These are phyloP conservation scores for Chloropsis cyanopogon DNA, from an alignment of 2,113 vertebrate species.

Conservation along the genomic window DNA sequence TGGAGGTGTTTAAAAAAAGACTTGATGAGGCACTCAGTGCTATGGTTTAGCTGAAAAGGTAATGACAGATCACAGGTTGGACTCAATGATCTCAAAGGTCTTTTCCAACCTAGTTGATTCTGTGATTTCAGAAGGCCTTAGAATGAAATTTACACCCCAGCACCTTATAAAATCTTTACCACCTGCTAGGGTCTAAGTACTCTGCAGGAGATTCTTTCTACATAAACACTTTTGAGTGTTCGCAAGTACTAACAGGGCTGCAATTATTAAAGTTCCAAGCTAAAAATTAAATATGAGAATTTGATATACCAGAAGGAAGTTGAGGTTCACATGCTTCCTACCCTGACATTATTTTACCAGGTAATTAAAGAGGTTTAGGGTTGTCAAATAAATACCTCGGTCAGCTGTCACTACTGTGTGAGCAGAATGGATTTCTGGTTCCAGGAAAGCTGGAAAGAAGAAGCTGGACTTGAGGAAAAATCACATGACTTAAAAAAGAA, in stretches of 20 bases:
- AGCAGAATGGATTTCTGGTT: neutral
- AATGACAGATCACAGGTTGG: neutral
- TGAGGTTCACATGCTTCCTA: neutral
- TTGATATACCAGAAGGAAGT: neutral
- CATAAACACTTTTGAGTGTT: neutral
- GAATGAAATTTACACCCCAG: neutral
- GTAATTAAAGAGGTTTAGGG: neutral
- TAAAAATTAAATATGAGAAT: neutral
- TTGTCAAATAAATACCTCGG: neutral
- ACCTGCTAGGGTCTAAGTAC: neutral
- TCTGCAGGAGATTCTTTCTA: neutral
- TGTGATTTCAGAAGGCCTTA: neutral
- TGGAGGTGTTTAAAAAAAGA: neutral
- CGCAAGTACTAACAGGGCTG: neutral
- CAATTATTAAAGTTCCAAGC: neutral
- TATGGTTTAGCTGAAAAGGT: neutral
- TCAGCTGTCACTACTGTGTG: neutral
- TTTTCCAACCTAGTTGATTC: neutral
- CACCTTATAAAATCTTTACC: slow-evolving; percentile 4
- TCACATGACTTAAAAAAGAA: neutral
- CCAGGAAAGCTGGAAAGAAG: neutral
- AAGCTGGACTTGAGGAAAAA: neutral
- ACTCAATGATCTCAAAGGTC: neutral
- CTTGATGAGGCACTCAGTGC: neutral
- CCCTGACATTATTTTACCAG: neutral